Base-by-base conservation (phyloP, 2,888 invertebrate genomes). In the Clusia tigrina region DNA sequence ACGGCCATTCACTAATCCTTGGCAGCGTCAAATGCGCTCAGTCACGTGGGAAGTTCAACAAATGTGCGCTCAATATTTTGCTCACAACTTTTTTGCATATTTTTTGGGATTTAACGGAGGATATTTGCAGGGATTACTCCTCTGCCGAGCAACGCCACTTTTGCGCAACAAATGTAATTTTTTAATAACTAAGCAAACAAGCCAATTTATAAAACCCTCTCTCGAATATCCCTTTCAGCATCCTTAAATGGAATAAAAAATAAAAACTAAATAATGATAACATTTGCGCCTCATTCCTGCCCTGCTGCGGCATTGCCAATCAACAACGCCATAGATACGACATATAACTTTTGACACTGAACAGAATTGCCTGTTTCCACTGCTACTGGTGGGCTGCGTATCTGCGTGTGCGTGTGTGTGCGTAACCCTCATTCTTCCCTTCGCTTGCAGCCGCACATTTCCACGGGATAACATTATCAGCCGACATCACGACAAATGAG, bases 401-500 rank as follows among this genome's bases (percentile, higher is more conserved):
- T 56, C 37, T 59, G 37, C 23, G 67, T 67, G 69, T 71, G 72
- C 63, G 71, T 74, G 67, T 65, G 69, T 74, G 63, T 59, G 46
- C 32, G 54, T 75, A 73, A 74, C 76, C 73, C 76, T 67, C 3
- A 6, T 42, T 9, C 42, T 42, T 6, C n/a, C 32, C 73, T 59
- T 64, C 5, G 23, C 22, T 6, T 6, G 18, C 20, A 20, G 17
- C 37, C 18, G 9, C 37, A 42, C 38, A 54, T 54, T 54, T 54
- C 18, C 54, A 20, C 32, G 32, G 37, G 10, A 37, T 54, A 2
- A 53, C 60, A 62, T 75, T 77, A 75, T 75, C 74, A 74, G 74
- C 42, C 68, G 76, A 70, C 74, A 75, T 76, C 77, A 71, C 74
- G 77, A 77, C 74, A 75, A 75, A 75, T 75, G 77, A 77, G 74